Percentiles rank a stretch among this genome's conserved stretches.
Evolutionary conservation across 2,797 vertebrate genomes (phyloP).

Genomic region (Rhinophrynus dorsalis): DNA sequence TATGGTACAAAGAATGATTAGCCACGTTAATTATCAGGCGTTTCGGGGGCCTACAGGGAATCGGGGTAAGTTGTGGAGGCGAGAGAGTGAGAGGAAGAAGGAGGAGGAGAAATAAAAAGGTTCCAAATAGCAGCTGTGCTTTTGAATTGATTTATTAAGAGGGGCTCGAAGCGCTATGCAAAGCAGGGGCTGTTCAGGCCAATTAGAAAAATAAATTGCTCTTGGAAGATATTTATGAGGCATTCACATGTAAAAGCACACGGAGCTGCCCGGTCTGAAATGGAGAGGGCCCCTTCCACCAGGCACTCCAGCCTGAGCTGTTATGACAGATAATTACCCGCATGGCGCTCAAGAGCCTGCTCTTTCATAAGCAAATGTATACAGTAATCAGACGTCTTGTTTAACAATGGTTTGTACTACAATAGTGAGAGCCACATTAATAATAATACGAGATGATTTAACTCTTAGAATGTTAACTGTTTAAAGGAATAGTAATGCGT

Average conservation of each 20-base stretch:
- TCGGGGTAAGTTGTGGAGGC: slow-evolving; percentile 57
- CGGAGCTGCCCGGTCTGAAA: slow-evolving; percentile 1
- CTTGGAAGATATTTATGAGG: slow-evolving; percentile 61
- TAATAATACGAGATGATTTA: neutral
- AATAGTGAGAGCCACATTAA: neutral
- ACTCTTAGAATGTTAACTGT: too few species aligned
- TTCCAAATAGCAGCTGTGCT: slow-evolving; percentile 55
- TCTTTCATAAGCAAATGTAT: neutral
- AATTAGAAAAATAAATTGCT: slow-evolving; percentile 55
- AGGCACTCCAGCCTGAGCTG: neutral
- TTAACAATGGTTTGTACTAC: neutral
- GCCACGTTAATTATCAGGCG: slow-evolving; percentile 54
- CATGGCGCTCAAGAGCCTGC: neutral
- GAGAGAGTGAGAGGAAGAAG: slow-evolving; percentile 3
- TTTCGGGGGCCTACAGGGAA: slow-evolving; percentile 53
- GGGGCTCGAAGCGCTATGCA: slow-evolving; percentile 52
- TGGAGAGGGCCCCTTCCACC: neutral
- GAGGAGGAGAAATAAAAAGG: neutral
- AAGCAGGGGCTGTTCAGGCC: slow-evolving; percentile 53
- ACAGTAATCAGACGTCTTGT: neutral
- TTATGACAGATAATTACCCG: neutral
- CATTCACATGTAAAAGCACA: slow-evolving; percentile 55
- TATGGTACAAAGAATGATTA: slow-evolving; percentile 54
- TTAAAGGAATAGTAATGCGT: too few species aligned
- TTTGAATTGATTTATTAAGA: slow-evolving; percentile 60